phyloP scores from a whole-genome alignment of 2,888 invertebrate species.

The Oxycera nigricornis region DNA sequence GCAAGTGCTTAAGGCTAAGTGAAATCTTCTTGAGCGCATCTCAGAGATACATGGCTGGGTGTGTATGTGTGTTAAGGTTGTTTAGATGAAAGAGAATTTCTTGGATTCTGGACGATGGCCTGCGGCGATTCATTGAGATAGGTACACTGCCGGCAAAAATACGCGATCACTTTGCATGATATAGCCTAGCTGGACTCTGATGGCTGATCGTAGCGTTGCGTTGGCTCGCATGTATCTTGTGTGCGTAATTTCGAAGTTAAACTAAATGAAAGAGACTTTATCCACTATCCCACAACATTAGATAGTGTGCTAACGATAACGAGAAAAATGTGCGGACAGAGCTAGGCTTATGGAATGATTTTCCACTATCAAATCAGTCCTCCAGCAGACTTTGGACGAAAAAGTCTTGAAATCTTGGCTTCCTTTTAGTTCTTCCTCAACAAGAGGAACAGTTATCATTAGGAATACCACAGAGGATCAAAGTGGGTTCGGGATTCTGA shows the following conservation, averaged over 20 bases:
- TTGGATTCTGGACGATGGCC: not conserved
- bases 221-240: not conserved
- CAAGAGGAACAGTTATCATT: constrained; percentile 15
- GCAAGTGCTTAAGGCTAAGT: too few species aligned
- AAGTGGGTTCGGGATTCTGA: not conserved
- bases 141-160: constrained; percentile 4
- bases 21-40: not conserved
- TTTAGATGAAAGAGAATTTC: not conserved
- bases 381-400: constrained; percentile 49
- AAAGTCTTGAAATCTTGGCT: constrained; percentile 45
- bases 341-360: constrained; percentile 44
- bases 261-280: constrained; percentile 26
- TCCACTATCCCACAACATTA: constrained; percentile 21
- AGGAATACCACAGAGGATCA: not conserved
- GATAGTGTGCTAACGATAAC: constrained; percentile 29
- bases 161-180: not conserved
- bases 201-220: not conserved
- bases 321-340: constrained; percentile 39
- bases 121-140: not conserved
- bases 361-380: constrained; percentile 49
- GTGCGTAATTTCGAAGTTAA: constrained; percentile 26
- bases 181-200: not conserved
- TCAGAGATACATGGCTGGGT: not conserved
- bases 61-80: constrained; percentile 21
- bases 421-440: constrained; percentile 26